phyloP scores from a whole-genome alignment of 2,888 invertebrate species.

The Bellardia bayeri region DNA sequence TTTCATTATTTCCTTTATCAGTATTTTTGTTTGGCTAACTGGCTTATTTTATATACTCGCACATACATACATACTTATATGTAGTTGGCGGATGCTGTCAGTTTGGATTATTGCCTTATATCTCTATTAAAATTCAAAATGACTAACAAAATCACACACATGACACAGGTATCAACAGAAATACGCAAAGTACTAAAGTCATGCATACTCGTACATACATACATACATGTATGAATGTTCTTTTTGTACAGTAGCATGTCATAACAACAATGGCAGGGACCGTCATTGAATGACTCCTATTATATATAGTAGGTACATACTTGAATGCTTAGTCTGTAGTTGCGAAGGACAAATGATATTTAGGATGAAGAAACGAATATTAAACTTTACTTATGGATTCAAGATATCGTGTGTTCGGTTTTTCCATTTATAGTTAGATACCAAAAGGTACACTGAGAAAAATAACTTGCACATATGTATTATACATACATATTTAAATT shows the following conservation, averaged over 20 bases:
- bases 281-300: conserved; percentile 5
- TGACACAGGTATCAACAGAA: conserved; percentile 12
- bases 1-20: conserved; percentile 11
- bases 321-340: not conserved
- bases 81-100: not conserved
- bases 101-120: conserved; percentile 11
- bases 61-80: not conserved
- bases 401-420: not conserved
- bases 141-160: conserved; percentile 23
- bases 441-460: not conserved
- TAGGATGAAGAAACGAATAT: conserved; percentile 12
- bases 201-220: not conserved
- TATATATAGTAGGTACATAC: not conserved
- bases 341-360: conserved; percentile 18
- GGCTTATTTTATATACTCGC: not conserved
- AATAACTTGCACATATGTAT: no score
- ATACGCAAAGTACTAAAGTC: not conserved
- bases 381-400: not conserved
- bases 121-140: conserved; percentile 44
- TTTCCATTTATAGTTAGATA: not conserved
- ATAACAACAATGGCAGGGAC: conserved; percentile 21
- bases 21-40: not conserved
- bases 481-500: no score
- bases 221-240: conserved; percentile 14
- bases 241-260: conserved; percentile 11